Conservation (phyloP, 2,797 vertebrate species). For the Peromyscus nudipes region DNA sequence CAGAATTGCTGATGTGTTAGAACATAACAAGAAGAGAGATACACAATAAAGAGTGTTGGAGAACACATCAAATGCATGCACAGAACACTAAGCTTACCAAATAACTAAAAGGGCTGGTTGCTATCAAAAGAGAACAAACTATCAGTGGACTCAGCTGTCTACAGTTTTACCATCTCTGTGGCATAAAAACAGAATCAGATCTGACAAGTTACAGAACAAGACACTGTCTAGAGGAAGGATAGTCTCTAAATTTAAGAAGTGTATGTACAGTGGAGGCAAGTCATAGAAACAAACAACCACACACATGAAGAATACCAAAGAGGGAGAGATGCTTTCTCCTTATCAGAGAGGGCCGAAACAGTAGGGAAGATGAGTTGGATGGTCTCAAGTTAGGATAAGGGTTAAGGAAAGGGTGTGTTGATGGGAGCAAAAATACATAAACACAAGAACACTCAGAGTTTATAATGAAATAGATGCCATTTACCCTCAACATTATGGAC, state of each 20-base stretch:
- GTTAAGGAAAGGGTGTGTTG: not conserved
- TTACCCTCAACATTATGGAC: not conserved
- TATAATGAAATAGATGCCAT: not conserved
- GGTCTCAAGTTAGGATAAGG: not conserved
- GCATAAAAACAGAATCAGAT: not conserved
- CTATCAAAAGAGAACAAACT: not conserved
- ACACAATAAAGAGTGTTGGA: not conserved
- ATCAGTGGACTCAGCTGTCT: not conserved
- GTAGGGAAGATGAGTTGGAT: not conserved
- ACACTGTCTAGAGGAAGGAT: not conserved
- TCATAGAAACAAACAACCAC: not conserved
- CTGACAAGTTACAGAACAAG: not conserved
- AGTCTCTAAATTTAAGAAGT: not conserved
- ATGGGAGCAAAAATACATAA: too few relatives aligned
- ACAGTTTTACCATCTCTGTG: not conserved
- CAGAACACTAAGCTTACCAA: not conserved
- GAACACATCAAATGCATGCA: not conserved
- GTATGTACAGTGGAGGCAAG: not conserved
- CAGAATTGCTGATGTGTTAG: not conserved
- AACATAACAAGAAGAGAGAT: not conserved
- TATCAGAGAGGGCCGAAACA: not conserved
- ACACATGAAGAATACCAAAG: not conserved
- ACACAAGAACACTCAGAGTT: not conserved
- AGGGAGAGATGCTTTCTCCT: not conserved
- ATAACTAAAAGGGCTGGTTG: not conserved